Evolutionary conservation across 2,113 vertebrate species (phyloP).

Genomic region (Hyperopisus bebe): DNA sequence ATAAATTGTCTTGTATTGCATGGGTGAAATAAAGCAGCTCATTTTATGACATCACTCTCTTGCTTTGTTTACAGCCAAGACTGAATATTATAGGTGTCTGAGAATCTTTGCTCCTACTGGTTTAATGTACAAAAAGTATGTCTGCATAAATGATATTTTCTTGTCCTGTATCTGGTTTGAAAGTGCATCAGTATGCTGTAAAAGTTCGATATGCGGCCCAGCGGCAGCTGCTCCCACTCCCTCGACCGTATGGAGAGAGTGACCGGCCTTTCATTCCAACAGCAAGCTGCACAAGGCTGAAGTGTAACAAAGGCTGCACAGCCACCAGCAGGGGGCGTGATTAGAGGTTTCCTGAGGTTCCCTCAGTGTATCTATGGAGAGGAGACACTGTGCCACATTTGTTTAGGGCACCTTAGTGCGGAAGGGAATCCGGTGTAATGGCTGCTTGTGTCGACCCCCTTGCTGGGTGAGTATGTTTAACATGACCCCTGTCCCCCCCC

Average conservation of each 20-base stretch:
- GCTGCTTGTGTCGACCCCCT: neutral
- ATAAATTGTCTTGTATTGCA: neutral
- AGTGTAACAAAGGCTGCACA: neutral
- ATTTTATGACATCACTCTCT: neutral
- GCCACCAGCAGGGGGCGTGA: neutral
- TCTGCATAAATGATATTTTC: neutral
- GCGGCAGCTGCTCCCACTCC: neutral
- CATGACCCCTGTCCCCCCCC: constrained; percentile 17
- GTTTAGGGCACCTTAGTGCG: neutral
- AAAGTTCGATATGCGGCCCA: neutral
- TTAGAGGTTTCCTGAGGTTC: neutral
- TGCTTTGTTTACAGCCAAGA: neutral
- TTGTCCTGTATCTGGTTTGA: neutral
- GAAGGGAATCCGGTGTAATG: neutral
- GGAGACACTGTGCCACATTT: neutral
- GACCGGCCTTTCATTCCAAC: neutral
- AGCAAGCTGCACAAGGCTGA: neutral
- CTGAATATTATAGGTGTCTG: neutral
- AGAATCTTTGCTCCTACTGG: neutral
- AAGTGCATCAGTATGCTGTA: neutral
- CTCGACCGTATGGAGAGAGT: neutral
- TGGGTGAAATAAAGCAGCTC: neutral
- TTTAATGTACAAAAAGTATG: neutral
- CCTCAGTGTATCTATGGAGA: neutral
- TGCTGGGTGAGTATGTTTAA: constrained; percentile 10